A percentile compares a stretch with the other conserved stretches of the same genome.
Conservation (phyloP, 2,113 vertebrate genomes). For the Strix uralensis region DNA sequence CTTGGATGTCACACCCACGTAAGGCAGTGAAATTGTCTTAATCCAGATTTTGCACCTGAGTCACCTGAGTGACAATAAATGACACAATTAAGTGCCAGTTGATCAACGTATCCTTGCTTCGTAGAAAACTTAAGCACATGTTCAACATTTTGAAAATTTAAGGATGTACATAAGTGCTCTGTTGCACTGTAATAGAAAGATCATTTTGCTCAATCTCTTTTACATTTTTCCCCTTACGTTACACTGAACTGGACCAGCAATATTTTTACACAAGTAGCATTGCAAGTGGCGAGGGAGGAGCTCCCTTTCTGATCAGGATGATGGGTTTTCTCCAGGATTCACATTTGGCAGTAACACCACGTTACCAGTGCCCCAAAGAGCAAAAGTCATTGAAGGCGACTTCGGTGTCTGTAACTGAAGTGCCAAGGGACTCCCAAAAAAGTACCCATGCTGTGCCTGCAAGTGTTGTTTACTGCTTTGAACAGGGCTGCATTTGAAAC, state of each 20-base stretch:
- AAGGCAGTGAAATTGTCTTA: background rate
- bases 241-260: background rate
- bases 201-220: background rate
- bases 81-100: background rate
- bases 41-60: background rate
- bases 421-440: background rate
- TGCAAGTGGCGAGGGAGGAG: background rate
- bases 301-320: background rate
- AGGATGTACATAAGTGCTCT: background rate
- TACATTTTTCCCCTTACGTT: background rate
- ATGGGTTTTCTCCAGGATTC: background rate
- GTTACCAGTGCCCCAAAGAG: background rate
- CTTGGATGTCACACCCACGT: background rate
- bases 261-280: background rate
- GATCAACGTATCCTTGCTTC: background rate
- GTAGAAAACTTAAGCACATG: background rate
- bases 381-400: background rate
- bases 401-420: background rate
- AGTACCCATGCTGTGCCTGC: accelerated
- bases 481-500: background rate
- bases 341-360: background rate
- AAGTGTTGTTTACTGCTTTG: background rate
- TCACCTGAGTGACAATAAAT: background rate
- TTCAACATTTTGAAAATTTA: background rate
- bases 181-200: background rate